These are phyloP conservation scores for Argyrosomus regius DNA, from an alignment of 2,797 vertebrate genomes.

Conservation along the genomic window DNA sequence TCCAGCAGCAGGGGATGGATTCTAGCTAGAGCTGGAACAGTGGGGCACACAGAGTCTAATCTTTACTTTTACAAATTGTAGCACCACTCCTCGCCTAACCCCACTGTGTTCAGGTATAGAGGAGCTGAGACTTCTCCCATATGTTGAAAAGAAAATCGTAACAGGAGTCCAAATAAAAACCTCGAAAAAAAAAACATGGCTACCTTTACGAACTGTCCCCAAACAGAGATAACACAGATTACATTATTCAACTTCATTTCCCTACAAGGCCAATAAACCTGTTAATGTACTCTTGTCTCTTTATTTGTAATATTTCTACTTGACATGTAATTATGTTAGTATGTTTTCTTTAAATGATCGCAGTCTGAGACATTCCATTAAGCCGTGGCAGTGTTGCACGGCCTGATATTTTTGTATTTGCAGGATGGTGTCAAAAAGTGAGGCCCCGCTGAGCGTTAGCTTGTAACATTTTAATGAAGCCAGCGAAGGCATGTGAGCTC, in stretches of 20 bases:
- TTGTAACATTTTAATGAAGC: conserved; percentile 61
- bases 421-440: conserved; percentile 8
- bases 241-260: not conserved
- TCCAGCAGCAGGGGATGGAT: conserved; percentile 39
- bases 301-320: conserved; percentile 11
- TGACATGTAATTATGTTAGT: not conserved
- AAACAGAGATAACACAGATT: not conserved
- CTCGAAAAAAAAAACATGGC: not conserved
- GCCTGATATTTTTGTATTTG: conserved; percentile 1
- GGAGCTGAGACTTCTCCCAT: not conserved
- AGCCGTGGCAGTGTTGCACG: not conserved
- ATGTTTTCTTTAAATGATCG: not conserved
- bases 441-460: conserved; percentile 7
- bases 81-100: conserved; percentile 9
- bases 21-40: conserved; percentile 40
- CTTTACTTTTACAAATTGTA: conserved; percentile 39
- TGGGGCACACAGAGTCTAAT: conserved; percentile 20
- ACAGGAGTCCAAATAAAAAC: not conserved
- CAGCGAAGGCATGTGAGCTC: not conserved
- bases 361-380: not conserved
- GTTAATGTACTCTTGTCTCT: not conserved
- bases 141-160: not conserved
- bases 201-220: no score
- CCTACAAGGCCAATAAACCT: no score
- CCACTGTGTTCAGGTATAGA: conserved; percentile 9